Conservation (phyloP, 2,113 vertebrate species). For the Potamarius usumacintae region DNA sequence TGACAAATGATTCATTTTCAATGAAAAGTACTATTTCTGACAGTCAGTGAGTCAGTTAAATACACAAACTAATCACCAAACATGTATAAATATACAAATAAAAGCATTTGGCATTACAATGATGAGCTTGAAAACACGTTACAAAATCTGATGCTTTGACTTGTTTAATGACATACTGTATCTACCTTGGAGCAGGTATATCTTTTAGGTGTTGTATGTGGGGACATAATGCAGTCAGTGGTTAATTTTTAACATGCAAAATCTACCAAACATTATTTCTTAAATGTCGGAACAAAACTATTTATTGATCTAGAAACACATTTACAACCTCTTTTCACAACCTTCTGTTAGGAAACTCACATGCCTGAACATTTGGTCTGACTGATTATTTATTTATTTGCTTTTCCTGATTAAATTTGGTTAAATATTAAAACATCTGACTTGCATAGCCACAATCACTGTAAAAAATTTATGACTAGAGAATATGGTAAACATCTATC, state of each 20-base stretch:
- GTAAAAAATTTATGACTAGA: not conserved
- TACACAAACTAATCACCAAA: not conserved
- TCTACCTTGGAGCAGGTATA: not conserved
- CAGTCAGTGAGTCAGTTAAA: not conserved
- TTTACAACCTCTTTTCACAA: not conserved
- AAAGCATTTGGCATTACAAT: conserved; percentile 5
- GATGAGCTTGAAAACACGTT: not conserved
- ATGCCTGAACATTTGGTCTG: not conserved
- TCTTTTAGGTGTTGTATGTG: not conserved
- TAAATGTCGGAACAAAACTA: not conserved
- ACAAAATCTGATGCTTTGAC: too few relatives aligned
- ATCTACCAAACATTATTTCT: not conserved
- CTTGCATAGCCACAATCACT: not conserved
- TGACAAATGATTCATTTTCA: not conserved
- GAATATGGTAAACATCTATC: too few relatives aligned
- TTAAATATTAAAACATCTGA: not conserved
- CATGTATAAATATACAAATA: not conserved
- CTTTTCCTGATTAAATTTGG: not conserved
- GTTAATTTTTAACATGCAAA: not conserved
- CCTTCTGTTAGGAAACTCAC: not conserved
- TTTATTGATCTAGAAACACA: not conserved
- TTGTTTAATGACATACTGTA: not conserved
- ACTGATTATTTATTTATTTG: not conserved
- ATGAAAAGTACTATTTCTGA: not conserved
- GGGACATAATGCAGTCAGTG: not conserved